These are phyloP conservation scores for Timandra comae DNA, from an alignment of 2,888 invertebrate genomes.

Conservation along the genomic window DNA sequence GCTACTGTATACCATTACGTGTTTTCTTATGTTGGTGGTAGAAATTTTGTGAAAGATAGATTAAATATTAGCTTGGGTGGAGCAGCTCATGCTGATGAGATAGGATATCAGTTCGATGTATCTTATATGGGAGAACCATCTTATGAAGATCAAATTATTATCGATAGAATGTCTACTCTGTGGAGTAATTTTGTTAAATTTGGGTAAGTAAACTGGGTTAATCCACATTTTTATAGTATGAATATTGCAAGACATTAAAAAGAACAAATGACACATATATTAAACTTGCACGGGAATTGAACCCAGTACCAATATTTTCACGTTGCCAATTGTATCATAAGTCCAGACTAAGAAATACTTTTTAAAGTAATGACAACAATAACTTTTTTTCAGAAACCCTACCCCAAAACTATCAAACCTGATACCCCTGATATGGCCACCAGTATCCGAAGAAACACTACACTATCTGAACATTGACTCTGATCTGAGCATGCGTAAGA, in stretches of 20 bases:
- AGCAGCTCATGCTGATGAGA: constrained; percentile 34
- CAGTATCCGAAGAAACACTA: constrained; percentile 6
- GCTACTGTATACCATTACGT: constrained; percentile 37
- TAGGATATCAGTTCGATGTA: constrained; percentile 37
- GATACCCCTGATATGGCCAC: constrained; percentile 17
- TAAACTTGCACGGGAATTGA: too few species aligned
- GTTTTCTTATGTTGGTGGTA: constrained; percentile 41
- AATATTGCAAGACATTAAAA: background rate
- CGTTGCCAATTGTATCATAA: too few species aligned
- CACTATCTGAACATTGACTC: constrained; percentile 20
- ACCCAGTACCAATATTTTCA: background rate
- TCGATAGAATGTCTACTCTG: constrained; percentile 16
- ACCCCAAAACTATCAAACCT: constrained; percentile 11
- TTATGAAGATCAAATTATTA: constrained; percentile 24
- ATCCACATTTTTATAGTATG: background rate
- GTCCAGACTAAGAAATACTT: too few species aligned
- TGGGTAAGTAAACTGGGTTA: constrained; percentile 24
- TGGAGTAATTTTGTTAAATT: constrained; percentile 37
- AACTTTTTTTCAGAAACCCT: constrained; percentile 14
- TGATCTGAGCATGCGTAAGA: constrained; percentile 11
- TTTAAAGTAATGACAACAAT: background rate
- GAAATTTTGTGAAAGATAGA: constrained; percentile 33
- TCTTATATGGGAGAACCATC: constrained; percentile 21
- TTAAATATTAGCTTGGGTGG: constrained; percentile 27
- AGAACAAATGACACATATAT: too few species aligned